These are phyloP conservation scores for Morone saxatilis DNA, from an alignment of 2,113 vertebrate species.

Conservation along the genomic window DNA sequence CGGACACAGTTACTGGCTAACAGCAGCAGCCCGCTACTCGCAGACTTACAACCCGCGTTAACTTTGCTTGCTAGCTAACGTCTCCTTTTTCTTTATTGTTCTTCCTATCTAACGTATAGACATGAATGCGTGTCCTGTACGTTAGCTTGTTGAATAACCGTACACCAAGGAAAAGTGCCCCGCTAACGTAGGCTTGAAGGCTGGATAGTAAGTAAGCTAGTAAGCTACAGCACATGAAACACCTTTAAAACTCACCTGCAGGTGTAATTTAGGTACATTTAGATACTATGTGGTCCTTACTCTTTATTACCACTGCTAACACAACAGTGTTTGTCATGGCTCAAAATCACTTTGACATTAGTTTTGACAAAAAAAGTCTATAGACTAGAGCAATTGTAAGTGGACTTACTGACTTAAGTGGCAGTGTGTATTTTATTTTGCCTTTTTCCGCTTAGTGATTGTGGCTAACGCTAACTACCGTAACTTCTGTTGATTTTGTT, in stretches of 20 bases:
- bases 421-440: background rate
- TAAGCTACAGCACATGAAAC: background rate
- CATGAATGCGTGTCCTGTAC: background rate
- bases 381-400: too few relatives aligned
- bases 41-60: background rate
- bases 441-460: background rate
- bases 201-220: conserved; percentile 17
- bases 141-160: background rate
- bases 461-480: background rate
- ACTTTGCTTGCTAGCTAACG: background rate
- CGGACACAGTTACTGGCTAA: background rate
- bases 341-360: too few relatives aligned
- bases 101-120: background rate
- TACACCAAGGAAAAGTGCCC: background rate
- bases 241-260: background rate
- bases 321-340: background rate
- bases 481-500: background rate
- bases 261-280: too few relatives aligned
- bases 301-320: background rate
- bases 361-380: too few relatives aligned
- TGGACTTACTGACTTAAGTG: too few relatives aligned
- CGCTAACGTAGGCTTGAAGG: background rate
- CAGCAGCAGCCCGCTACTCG: background rate
- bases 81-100: background rate
- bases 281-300: background rate